These are phyloP conservation scores for Mycalesis mineus DNA, from an alignment of 2,888 invertebrate genomes.

Conservation along the genomic window DNA sequence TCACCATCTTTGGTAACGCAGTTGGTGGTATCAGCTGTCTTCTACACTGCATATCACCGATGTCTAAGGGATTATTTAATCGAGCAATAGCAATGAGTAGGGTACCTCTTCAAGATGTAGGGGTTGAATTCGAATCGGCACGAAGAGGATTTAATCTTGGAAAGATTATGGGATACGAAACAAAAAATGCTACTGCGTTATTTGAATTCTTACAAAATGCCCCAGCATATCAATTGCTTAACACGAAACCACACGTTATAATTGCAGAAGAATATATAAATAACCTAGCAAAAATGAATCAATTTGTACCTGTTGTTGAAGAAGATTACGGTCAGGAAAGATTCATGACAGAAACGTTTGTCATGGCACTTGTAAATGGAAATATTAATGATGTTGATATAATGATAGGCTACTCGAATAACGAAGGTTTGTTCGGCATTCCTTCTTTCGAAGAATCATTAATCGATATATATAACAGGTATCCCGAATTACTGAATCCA, in stretches of 20 bases:
- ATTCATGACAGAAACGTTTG: slow-evolving; percentile 42
- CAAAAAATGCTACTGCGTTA: slow-evolving; percentile 41
- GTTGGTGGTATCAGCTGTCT: slow-evolving; percentile 44
- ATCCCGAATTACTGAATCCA: slow-evolving; percentile 45
- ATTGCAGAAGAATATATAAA: slow-evolving; percentile 38
- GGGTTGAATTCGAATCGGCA: slow-evolving; percentile 36
- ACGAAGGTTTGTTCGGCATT: slow-evolving; percentile 73
- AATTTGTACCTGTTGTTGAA: slow-evolving; percentile 51
- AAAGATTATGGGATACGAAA: slow-evolving; percentile 43
- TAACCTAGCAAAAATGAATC: slow-evolving; percentile 41
- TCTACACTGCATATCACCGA: slow-evolving; percentile 49
- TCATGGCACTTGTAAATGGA: slow-evolving; percentile 54
- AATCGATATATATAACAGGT: slow-evolving; percentile 34
- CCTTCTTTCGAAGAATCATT: slow-evolving; percentile 24
- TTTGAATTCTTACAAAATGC: slow-evolving; percentile 46
- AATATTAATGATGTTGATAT: slow-evolving; percentile 77
- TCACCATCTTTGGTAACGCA: slow-evolving; percentile 69
- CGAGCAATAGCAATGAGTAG: slow-evolving; percentile 82
- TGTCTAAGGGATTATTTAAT: slow-evolving; percentile 50
- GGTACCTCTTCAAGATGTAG: slow-evolving; percentile 61
- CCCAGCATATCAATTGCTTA: slow-evolving; percentile 39
- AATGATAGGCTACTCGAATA: slow-evolving; percentile 82
- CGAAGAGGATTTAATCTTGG: slow-evolving; percentile 45
- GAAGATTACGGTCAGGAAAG: slow-evolving; percentile 45
- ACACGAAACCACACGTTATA: slow-evolving; percentile 37